Base-by-base conservation (phyloP, 2,113 vertebrate species). In the human region DNA sequence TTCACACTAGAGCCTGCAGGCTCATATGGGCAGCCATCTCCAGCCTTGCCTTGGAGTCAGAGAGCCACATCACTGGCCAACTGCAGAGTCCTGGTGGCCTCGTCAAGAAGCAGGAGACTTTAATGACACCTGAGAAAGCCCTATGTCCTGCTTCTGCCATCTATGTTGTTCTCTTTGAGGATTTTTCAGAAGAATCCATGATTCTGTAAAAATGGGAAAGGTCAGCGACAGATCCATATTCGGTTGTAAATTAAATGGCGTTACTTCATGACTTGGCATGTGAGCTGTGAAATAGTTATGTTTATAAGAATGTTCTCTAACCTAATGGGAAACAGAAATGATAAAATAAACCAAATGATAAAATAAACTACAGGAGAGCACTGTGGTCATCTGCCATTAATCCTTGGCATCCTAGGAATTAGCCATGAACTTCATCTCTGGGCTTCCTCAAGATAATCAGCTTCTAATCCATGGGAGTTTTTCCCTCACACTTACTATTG, bases 291-390 rank as follows among this genome's bases (percentile, higher is more conserved):
- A 96, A 95, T 72, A 90, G 88, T 32, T 72, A 93, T 80, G 50
- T 66, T 75, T 83, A 75, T 97, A 75, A 95, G 79, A 94, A 81
- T 92, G 59, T 87, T 75, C 94, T 96, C 94, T 75, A 94, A 92
- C 45, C 86, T 95, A 97, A 85, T 81, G 76, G 55, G 70, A 96
- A 90, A 72, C 5, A 93, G 45, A 92, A 95, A 80, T 66, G 73
- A 95, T 83, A 89, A 95, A 97, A 94, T 59, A 87, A 96, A 38
- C 78, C 79, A 87, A 61, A 61, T 61, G 32, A 61, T 30, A 45
- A n/a, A 43, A 88, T 75, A 64, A 64, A 64, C 79, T 92, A 50
- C 38, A 43, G 89, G 86, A 90, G 50, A 84, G 76, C 76, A 82
- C 89, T 25, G 32, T 55, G 13, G 50, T 52, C 73, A 95, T 82